Conservation (phyloP, 2,113 vertebrate genomes). For the Pomatostomus ruficeps region DNA sequence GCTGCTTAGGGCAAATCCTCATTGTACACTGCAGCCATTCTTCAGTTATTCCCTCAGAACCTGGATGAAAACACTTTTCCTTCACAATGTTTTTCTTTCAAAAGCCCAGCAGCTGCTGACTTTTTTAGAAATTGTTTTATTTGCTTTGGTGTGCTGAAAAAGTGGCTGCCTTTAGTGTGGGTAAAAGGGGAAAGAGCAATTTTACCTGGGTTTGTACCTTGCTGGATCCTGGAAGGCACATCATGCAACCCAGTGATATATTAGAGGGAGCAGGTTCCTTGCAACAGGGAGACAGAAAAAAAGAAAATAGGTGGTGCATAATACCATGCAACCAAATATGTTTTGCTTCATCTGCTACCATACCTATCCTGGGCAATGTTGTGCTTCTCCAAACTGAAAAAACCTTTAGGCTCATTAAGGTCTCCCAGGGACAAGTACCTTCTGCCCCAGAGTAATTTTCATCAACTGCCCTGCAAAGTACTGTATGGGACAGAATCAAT, state of each 20-base stretch:
- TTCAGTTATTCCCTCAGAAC: not conserved
- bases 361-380: not conserved
- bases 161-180: not conserved
- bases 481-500: not conserved
- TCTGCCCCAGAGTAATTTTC: not conserved
- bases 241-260: not conserved
- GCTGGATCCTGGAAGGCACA: not conserved
- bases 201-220: not conserved
- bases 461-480: not conserved
- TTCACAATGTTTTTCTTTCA: not conserved
- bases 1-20: not conserved
- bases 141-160: not conserved
- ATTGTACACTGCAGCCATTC: not conserved
- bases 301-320: not conserved
- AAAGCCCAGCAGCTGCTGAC: not conserved
- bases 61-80: not conserved
- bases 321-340: not conserved
- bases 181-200: not conserved
- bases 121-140: not conserved
- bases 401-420: not conserved
- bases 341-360: not conserved
- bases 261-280: not conserved
- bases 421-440: not conserved
- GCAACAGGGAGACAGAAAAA: accelerated
- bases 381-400: not conserved